Conservation (phyloP, 2,888 invertebrate genomes). For the Lysandra bellargus region DNA sequence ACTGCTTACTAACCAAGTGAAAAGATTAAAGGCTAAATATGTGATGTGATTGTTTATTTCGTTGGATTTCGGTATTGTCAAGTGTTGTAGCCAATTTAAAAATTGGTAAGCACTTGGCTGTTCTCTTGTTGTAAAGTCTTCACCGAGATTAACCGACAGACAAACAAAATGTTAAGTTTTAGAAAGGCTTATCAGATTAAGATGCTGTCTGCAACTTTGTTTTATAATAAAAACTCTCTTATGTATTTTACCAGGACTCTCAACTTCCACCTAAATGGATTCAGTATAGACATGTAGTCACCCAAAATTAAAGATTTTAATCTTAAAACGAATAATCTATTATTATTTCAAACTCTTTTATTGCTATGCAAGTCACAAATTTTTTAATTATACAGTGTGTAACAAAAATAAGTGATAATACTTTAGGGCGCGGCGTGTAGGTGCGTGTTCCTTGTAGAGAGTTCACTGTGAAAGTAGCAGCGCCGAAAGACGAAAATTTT, state of each 20-base stretch:
- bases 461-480: too few relatives aligned
- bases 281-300: too few relatives aligned
- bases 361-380: too few relatives aligned
- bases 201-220: background rate
- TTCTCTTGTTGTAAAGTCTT: background rate
- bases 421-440: too few relatives aligned
- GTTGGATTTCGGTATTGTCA: background rate
- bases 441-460: too few relatives aligned
- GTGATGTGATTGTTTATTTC: conserved; percentile 6
- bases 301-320: too few relatives aligned
- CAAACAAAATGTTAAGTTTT: background rate
- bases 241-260: background rate
- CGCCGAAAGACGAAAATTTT: too few relatives aligned
- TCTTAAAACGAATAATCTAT: too few relatives aligned
- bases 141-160: background rate
- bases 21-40: background rate
- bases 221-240: background rate
- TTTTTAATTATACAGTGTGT: too few relatives aligned
- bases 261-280: background rate
- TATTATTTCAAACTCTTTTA: too few relatives aligned
- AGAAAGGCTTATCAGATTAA: background rate
- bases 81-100: conserved; percentile 10
- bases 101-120: background rate
- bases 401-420: too few relatives aligned
- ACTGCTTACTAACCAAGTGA: background rate